Evolutionary conservation across 2,888 invertebrate species (phyloP).

Genomic region (Schizaphis graminum): DNA sequence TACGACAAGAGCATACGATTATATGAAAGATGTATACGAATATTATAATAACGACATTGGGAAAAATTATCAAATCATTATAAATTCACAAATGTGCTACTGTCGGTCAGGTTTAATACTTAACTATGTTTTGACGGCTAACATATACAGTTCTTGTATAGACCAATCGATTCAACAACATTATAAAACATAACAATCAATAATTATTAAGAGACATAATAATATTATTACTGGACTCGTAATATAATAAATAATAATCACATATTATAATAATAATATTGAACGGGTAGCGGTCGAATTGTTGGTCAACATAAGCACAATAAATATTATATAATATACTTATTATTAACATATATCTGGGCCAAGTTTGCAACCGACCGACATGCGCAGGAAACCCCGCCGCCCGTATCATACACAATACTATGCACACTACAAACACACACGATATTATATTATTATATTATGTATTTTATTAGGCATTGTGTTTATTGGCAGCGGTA

Average conservation of each 20-base stretch:
- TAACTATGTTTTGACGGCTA: neutral
- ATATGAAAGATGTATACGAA: neutral
- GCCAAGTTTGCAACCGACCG: constrained; percentile 21
- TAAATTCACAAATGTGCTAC: neutral
- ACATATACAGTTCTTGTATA: neutral
- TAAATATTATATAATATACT: constrained; percentile 1
- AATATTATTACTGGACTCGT: neutral
- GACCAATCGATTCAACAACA: neutral
- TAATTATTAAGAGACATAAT: neutral
- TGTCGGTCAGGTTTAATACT: neutral
- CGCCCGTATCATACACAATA: neutral
- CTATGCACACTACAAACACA: neutral
- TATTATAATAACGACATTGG: neutral
- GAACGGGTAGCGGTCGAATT: neutral
- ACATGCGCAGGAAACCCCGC: constrained; percentile 13
- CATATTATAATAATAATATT: neutral
- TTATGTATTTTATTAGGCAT: constrained; percentile 2
- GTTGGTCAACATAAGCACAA: neutral
- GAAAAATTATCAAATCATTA: neutral
- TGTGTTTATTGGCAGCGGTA: neutral
- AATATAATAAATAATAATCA: neutral
- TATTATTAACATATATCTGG: constrained; percentile 3
- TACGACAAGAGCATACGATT: neutral
- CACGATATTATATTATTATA: neutral
- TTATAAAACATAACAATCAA: neutral